Evolutionary conservation across 2,888 invertebrate genomes (phyloP), one percentile per base, ranked within the genome.

Genomic region (Tachina lurida): DNA sequence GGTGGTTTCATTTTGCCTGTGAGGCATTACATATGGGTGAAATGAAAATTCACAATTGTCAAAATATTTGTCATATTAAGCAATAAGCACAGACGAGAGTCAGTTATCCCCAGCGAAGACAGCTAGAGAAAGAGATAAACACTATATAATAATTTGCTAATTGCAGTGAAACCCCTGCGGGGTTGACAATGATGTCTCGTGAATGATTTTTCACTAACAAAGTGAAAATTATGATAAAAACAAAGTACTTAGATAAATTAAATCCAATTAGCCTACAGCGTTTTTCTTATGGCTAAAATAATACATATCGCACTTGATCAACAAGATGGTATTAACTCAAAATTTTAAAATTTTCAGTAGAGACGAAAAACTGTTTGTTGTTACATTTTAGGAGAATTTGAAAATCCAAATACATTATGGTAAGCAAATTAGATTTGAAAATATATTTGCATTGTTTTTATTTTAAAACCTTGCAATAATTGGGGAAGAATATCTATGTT

Each of bases 141-240:
- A 54, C 54, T 54, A 39, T 22, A 45, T 79, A 52, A 49, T 67
- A 75, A 81, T 74, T 81, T 22, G 39, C 67, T 81, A 75, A 81
- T 68, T 67, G 74, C 13, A 15, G 10, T 13, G 62, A 68, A 54
- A 12, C 39, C 31, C 60, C 62, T 62, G 62, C 54, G 54, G 60
- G 45, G 39, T 19, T 80, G 47, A 47, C 56, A 73, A n/a, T 56
- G 7, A 12, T 31, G 41, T 52, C 49, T 49, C 49, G 5, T 12
- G 31, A 47, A 56, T 45, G 3, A 43, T 63, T 63, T 45, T 45
- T 15, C 12, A 54, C 19, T 13, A 19, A 63, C 45, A 45, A 45
- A 63, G 45, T 19, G 7, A 45, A 45, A 2, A 45, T 17, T 12
- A 7, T 43, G 17, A 43, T 13, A 45, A 43, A 13, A 17, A 0